phyloP scores from a whole-genome alignment of 2,797 vertebrate genomes.

The Pipistrellus pipistrellus region DNA sequence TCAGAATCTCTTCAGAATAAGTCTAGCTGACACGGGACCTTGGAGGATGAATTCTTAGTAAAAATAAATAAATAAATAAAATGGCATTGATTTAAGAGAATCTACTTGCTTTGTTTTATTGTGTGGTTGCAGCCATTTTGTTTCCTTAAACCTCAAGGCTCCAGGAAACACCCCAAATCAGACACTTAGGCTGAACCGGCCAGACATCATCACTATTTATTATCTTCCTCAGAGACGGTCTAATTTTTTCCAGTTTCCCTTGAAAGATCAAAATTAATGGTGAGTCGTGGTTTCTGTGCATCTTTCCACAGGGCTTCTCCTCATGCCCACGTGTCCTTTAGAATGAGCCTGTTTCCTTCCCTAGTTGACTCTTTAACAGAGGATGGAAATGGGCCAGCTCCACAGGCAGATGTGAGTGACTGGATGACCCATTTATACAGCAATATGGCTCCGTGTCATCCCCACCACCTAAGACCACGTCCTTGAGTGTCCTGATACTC shows the following conservation, averaged over 20 bases:
- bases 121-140: not conserved
- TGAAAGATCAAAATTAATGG: slow-evolving; percentile 1
- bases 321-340: not conserved
- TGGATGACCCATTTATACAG: not conserved
- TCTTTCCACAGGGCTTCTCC: not conserved
- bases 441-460: not conserved
- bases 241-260: not conserved
- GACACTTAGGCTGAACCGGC: not conserved
- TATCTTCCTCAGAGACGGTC: slow-evolving; percentile 27
- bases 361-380: not conserved
- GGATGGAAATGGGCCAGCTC: not conserved
- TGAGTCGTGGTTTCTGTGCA: not conserved
- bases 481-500: not conserved
- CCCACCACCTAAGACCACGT: not conserved
- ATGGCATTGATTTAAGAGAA: not conserved
- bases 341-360: not conserved
- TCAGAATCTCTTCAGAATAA: slow-evolving; percentile 1
- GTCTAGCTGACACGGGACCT: not conserved
- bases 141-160: not conserved
- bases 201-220: not conserved
- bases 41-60: not conserved
- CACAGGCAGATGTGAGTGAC: not conserved
- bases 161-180: not conserved
- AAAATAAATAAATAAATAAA: not conserved
- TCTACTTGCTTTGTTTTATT: not conserved